These are phyloP conservation scores for Stylophora pistillata DNA, from an alignment of 64 coral and sea anemone species.

Conservation along the genomic window DNA sequence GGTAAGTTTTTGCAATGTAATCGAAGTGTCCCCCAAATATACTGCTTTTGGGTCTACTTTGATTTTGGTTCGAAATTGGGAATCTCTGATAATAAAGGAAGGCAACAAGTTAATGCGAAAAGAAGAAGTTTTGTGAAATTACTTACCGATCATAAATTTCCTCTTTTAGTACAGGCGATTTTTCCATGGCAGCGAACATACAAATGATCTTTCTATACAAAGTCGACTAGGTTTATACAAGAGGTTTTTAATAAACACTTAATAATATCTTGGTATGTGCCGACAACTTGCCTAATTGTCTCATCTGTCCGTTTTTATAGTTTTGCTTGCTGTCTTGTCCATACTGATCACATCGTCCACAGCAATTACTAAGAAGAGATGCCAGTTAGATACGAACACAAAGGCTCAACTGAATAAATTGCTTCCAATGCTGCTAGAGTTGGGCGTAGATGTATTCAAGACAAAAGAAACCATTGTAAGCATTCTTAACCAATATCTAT, in stretches of 20 bases:
- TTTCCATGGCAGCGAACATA: not conserved
- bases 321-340: not conserved
- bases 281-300: not conserved
- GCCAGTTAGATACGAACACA: not conserved
- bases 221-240: too few relatives aligned
- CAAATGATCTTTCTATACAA: not conserved
- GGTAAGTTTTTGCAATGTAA: not conserved
- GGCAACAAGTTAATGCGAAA: too few relatives aligned
- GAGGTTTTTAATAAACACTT: too few relatives aligned
- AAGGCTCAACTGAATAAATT: not conserved
- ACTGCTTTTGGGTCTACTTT: too few relatives aligned
- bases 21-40: too few relatives aligned
- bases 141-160: not conserved
- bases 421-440: not conserved
- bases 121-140: too few relatives aligned
- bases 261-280: not conserved
- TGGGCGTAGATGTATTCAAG: not conserved
- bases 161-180: not conserved
- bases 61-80: too few relatives aligned
- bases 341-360: too few relatives aligned
- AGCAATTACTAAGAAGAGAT: not conserved
- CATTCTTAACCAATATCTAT: not conserved
- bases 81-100: too few relatives aligned
- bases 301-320: not conserved
- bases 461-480: constrained; percentile 30